Evolutionary conservation across 1,140 invertebrate genomes (phyloP).

Genomic region (Lordiphosa clarofinis): DNA sequence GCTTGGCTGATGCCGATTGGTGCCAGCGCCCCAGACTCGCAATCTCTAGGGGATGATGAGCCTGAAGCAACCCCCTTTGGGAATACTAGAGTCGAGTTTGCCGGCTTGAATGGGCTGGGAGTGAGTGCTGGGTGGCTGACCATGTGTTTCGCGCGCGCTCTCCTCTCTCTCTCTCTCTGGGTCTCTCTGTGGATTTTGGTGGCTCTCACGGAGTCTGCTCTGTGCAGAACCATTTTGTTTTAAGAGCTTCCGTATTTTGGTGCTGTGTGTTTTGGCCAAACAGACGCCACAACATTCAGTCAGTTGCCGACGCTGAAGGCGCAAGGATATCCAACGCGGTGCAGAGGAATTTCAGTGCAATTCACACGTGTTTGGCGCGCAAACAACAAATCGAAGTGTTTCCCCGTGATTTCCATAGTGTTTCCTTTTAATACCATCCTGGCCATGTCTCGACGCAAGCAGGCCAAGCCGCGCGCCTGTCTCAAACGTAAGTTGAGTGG

Average conservation of each 20-base stretch:
- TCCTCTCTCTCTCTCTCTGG: conserved; percentile 5
- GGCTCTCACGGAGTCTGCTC: conserved; percentile 25
- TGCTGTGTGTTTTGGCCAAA: conserved; percentile 47
- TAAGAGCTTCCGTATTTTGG: conserved; percentile 51
- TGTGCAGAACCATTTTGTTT: conserved; percentile 48
- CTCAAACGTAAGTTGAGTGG: conserved; percentile 70
- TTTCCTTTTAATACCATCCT: conserved; percentile 8
- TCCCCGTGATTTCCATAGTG: conserved; percentile 13
- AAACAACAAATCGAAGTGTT: conserved; percentile 22
- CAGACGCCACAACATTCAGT: conserved; percentile 43
- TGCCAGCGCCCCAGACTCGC: conserved; percentile 32
- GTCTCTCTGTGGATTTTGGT: conserved; percentile 3
- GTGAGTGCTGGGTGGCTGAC: conserved; percentile 47
- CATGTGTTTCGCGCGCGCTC: conserved; percentile 4
- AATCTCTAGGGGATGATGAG: conserved; percentile 51
- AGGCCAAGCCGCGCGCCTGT: conserved; percentile 76
- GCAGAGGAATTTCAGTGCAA: conserved; percentile 9
- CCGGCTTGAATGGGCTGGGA: conserved; percentile 28
- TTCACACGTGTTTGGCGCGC: conserved; percentile 57
- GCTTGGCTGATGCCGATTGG: conserved; percentile 52
- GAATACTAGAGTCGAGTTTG: conserved; percentile 31
- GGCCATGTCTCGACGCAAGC: conserved; percentile 75
- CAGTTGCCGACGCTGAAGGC: conserved; percentile 71
- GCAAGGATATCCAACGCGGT: conserved; percentile 58
- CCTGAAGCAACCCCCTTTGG: conserved; percentile 58